Percentiles rank a stretch among this genome's conserved stretches.
These are phyloP conservation scores for Drosophila merina DNA, from an alignment of 2,888 invertebrate species.

Conservation along the genomic window DNA sequence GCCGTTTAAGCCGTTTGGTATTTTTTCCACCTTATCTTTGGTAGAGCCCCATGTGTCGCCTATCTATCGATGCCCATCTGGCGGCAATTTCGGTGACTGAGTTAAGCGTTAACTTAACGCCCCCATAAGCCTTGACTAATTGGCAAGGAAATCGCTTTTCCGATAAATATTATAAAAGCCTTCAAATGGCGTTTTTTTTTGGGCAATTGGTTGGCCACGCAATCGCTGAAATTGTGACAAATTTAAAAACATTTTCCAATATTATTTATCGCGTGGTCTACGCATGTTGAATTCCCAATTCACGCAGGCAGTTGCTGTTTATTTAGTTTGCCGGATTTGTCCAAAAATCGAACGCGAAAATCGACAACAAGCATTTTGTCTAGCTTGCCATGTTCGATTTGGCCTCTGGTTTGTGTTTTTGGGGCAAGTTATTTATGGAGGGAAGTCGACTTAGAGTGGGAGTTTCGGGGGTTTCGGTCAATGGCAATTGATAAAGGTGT, in stretches of 20 bases:
- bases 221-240: slow-evolving; percentile 64
- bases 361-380: slow-evolving; percentile 71
- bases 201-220: slow-evolving; percentile 4
- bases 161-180: slow-evolving; percentile 48
- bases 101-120: slow-evolving; percentile 55
- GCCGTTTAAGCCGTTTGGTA: slow-evolving; percentile 56
- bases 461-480: slow-evolving; percentile 19
- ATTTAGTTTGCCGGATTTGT: slow-evolving; percentile 30
- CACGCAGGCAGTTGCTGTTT: slow-evolving; percentile 49
- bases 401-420: slow-evolving; percentile 57
- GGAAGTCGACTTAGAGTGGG: background rate
- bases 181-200: slow-evolving; percentile 6
- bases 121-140: slow-evolving; percentile 71
- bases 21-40: slow-evolving; percentile 58
- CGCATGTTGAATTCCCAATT: slow-evolving; percentile 66
- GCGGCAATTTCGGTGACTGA: slow-evolving; percentile 44
- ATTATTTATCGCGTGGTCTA: slow-evolving; percentile 69
- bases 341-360: slow-evolving; percentile 50
- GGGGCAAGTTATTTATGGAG: slow-evolving; percentile 18
- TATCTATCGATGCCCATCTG: slow-evolving; percentile 65
- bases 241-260: slow-evolving; percentile 58
- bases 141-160: slow-evolving; percentile 64
- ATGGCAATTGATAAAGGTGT: slow-evolving; percentile 16
- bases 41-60: slow-evolving; percentile 30
- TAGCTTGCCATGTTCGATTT: slow-evolving; percentile 67